A percentile compares a stretch with the other conserved stretches of the same genome.
These are phyloP conservation scores for Ctenodactylus gundi DNA, from an alignment of 2,113 vertebrate species.

Conservation along the genomic window DNA sequence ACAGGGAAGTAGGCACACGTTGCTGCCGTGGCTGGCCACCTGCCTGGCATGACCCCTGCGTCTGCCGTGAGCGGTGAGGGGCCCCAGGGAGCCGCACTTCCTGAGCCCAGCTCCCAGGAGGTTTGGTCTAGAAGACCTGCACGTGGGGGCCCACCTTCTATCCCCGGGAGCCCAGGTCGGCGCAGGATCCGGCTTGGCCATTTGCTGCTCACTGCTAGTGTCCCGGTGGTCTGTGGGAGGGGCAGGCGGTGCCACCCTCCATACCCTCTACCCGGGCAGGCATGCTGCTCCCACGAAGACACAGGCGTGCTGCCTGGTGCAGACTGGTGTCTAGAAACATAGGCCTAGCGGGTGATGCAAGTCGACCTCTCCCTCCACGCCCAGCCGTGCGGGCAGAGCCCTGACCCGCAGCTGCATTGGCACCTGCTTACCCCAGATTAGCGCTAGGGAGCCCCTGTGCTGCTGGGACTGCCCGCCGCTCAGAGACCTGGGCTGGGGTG, in stretches of 20 bases:
- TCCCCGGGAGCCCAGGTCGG: no score
- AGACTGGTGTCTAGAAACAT: background rate
- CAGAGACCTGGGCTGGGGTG: no score
- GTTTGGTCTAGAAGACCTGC: background rate
- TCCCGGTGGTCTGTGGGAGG: background rate
- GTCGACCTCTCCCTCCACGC: background rate
- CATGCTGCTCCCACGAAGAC: no score
- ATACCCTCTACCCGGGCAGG: no score
- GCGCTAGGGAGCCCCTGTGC: no score
- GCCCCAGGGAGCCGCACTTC: background rate
- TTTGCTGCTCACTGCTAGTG: background rate
- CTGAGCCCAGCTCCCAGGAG: background rate
- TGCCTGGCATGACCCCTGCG: background rate
- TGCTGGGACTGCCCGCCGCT: no score
- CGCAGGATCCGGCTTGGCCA: background rate
- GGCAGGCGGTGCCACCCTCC: background rate
- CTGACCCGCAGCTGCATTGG: background rate
- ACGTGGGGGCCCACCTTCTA: background rate
- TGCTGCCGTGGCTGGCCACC: background rate
- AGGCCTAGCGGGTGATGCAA: background rate
- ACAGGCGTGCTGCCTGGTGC: background rate
- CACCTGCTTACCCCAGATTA: background rate
- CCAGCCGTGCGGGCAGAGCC: background rate
- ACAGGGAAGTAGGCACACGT: no score
- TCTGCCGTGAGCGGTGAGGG: background rate